Evolutionary conservation across 2,888 invertebrate species (phyloP).

Genomic region (Biston stratarius): DNA sequence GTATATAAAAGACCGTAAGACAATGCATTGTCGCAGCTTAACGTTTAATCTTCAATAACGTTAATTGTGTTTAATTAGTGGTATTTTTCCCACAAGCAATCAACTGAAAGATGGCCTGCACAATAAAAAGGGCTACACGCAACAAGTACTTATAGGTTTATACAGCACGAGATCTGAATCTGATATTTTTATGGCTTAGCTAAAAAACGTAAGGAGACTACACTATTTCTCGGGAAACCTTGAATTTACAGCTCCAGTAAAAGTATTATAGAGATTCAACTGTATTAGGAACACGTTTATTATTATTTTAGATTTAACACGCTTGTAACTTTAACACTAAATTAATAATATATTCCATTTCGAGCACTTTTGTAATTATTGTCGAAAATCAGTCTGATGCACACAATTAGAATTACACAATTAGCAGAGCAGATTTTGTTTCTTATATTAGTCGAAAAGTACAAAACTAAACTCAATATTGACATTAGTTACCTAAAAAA

Average conservation of each 20-base stretch:
- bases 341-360: too few relatives aligned
- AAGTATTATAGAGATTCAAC: background rate
- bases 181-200: background rate
- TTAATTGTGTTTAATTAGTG: slow-evolving; percentile 59
- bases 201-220: background rate
- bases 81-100: slow-evolving; percentile 63
- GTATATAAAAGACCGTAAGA: slow-evolving; percentile 26
- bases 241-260: too few relatives aligned
- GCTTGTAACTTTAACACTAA: too few relatives aligned
- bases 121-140: slow-evolving; percentile 47
- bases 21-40: slow-evolving; percentile 44
- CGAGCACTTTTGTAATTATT: too few relatives aligned
- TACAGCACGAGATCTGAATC: slow-evolving; percentile 23
- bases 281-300: background rate
- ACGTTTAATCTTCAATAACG: slow-evolving; percentile 47
- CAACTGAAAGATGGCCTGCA: slow-evolving; percentile 33
- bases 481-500: too few relatives aligned
- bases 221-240: background rate
- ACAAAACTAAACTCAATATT: too few relatives aligned
- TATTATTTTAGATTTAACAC: too few relatives aligned
- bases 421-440: too few relatives aligned
- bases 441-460: too few relatives aligned
- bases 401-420: too few relatives aligned
- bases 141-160: slow-evolving; percentile 49
- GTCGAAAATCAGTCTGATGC: too few relatives aligned